Conservation (phyloP, 2,797 vertebrate species). For the Craterocephalus amniculus region DNA sequence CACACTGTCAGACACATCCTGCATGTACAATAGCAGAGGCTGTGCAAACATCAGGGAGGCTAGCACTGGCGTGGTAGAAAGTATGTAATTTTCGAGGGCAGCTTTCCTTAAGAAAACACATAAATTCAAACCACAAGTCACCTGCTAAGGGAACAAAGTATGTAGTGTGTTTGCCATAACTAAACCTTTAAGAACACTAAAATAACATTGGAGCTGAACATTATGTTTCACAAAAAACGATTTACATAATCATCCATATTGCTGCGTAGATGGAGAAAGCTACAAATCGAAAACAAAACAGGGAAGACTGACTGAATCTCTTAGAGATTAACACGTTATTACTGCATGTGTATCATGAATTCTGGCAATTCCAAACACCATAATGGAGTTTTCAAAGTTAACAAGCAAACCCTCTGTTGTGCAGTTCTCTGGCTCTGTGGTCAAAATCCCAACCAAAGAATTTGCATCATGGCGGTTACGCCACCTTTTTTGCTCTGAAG, state of each 20-base stretch:
- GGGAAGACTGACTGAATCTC: neutral
- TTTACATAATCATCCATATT: slow-evolving; percentile 6
- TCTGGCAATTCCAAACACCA: slow-evolving; percentile 2
- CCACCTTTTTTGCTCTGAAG: slow-evolving; percentile 9
- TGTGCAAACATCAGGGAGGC: slow-evolving; percentile 28
- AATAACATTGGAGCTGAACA: neutral
- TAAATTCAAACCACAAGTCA: slow-evolving; percentile 7
- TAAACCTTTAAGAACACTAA: neutral
- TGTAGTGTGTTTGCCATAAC: slow-evolving; percentile 6
- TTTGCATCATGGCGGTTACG: slow-evolving; percentile 11
- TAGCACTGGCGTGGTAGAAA: neutral
- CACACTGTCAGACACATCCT: slow-evolving; percentile 37
- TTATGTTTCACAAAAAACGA: neutral
- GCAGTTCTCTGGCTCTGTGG: slow-evolving; percentile 39
- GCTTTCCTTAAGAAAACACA: slow-evolving; percentile 5
- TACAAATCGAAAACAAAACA: neutral
- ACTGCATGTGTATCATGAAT: slow-evolving; percentile 10
- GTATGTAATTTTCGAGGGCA: slow-evolving; percentile 10
- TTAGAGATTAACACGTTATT: slow-evolving; percentile 38
- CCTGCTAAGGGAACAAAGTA: neutral
- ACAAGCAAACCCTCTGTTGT: slow-evolving; percentile 29
- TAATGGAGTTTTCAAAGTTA: slow-evolving; percentile 28
- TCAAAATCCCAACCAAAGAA: slow-evolving; percentile 7
- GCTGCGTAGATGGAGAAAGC: neutral
- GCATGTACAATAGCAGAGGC: slow-evolving; percentile 15